Evolutionary conservation across 2,113 vertebrate genomes (phyloP).

Genomic region (Scatophagus argus): DNA sequence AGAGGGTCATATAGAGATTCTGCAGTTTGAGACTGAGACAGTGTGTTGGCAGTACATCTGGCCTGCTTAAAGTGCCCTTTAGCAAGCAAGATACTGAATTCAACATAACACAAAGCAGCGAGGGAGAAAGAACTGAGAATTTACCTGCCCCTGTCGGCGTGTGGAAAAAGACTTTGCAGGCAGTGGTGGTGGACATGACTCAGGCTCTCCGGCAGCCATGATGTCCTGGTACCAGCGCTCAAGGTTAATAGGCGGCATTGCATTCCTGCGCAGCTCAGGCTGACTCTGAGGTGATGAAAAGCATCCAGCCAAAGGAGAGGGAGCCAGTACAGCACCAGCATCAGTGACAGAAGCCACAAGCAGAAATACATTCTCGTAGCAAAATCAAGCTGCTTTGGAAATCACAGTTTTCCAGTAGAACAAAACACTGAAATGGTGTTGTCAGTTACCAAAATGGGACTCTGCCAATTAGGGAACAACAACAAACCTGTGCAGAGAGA

Average conservation of each 20-base stretch:
- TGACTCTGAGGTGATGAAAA: conserved; percentile 83
- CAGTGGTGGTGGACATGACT: conserved; percentile 91
- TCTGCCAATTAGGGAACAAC: background rate
- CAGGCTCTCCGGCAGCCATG: conserved; percentile 84
- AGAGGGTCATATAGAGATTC: background rate
- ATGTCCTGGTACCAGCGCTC: conserved; percentile 89
- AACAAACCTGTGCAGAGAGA: conserved; percentile 87
- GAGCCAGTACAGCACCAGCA: conserved; percentile 48
- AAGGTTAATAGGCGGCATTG: conserved; percentile 85
- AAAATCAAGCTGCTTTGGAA: conserved; percentile 7
- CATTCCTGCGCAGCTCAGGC: conserved; percentile 82
- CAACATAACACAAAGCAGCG: background rate
- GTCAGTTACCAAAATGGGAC: background rate
- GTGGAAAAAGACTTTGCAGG: conserved; percentile 91
- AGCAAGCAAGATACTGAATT: background rate
- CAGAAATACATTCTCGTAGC: conserved; percentile 6
- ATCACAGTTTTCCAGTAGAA: background rate
- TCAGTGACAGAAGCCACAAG: conserved; percentile 58
- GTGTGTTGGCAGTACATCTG: background rate
- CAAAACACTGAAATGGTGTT: background rate
- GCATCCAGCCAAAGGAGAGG: conserved; percentile 44
- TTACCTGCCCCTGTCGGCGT: conserved; percentile 92
- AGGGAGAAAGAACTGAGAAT: conserved; percentile 23
- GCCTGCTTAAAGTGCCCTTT: too few relatives aligned
- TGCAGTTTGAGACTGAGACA: background rate